Conservation (phyloP, 2,113 vertebrate genomes). For the Sialia sialis region DNA sequence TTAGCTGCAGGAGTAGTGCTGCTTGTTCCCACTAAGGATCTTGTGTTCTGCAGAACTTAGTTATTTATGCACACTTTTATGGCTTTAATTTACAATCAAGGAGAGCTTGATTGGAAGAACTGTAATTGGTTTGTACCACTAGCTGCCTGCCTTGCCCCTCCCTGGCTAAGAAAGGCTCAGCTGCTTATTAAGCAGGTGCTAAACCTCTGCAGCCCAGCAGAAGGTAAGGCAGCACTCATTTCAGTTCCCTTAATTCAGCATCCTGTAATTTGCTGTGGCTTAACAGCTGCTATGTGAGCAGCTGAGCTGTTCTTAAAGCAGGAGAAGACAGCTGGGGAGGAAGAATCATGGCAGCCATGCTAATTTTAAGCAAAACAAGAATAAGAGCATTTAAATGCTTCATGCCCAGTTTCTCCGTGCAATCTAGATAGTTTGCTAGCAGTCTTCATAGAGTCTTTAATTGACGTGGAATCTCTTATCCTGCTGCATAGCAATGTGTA, state of each 20-base stretch:
- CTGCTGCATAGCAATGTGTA: background rate
- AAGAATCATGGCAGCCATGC: background rate
- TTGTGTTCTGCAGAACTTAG: background rate
- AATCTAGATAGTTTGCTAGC: background rate
- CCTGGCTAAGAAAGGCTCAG: background rate
- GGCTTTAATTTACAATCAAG: background rate
- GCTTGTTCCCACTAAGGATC: background rate
- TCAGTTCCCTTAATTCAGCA: background rate
- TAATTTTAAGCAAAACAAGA: background rate
- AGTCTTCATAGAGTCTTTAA: background rate
- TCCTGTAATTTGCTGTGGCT: background rate
- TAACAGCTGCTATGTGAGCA: background rate
- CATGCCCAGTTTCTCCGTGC: background rate
- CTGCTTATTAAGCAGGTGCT: background rate
- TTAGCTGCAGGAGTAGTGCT: background rate
- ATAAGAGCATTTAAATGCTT: background rate
- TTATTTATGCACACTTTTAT: background rate
- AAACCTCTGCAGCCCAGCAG: background rate
- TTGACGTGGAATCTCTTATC: background rate
- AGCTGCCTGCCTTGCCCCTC: background rate
- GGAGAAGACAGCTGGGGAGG: background rate
- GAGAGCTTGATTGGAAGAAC: background rate
- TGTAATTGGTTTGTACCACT: background rate
- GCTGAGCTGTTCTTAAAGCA: conserved; percentile 16
- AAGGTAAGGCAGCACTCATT: background rate